A percentile compares a stretch with the other conserved stretches of the same genome.
These are phyloP conservation scores for Chelon auratus DNA, from an alignment of 2,797 vertebrate species.

Conservation along the genomic window DNA sequence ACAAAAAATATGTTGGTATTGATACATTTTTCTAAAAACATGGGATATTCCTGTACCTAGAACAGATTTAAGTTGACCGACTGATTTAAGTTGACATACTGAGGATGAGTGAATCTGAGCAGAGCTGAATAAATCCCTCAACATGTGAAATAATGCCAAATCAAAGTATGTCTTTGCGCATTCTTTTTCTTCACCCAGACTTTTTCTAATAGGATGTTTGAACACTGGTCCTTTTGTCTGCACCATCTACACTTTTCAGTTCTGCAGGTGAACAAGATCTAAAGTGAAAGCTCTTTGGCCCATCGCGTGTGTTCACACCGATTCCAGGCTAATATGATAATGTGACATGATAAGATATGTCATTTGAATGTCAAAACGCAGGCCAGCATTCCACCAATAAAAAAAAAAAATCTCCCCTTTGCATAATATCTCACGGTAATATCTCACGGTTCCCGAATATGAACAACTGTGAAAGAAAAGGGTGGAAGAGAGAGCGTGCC, in stretches of 20 bases:
- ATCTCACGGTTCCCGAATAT: conserved; percentile 18
- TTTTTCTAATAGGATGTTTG: neutral
- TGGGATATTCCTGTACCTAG: neutral
- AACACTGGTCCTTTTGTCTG: neutral
- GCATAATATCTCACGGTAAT: conserved; percentile 9
- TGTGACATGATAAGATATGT: neutral
- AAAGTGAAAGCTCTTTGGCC: neutral
- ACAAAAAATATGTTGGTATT: conserved; percentile 33
- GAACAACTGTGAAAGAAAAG: conserved; percentile 35
- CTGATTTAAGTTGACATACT: neutral
- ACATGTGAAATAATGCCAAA: neutral
- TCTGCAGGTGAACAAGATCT: conserved; percentile 1
- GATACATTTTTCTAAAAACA: conserved; percentile 3
- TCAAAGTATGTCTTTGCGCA: neutral
- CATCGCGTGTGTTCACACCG: neutral
- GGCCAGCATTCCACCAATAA: conserved; percentile 40
- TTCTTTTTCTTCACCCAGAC: neutral
- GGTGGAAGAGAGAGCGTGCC: conserved; percentile 4
- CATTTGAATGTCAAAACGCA: conserved; percentile 43
- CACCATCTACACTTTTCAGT: neutral
- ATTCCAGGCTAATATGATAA: conserved; percentile 7
- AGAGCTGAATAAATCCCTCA: neutral
- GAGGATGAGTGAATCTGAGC: neutral
- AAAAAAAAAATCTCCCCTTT: conserved; percentile 39
- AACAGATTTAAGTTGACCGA: neutral